phyloP scores from a whole-genome alignment of 2,888 invertebrate species.

The Rhingia campestris region DNA sequence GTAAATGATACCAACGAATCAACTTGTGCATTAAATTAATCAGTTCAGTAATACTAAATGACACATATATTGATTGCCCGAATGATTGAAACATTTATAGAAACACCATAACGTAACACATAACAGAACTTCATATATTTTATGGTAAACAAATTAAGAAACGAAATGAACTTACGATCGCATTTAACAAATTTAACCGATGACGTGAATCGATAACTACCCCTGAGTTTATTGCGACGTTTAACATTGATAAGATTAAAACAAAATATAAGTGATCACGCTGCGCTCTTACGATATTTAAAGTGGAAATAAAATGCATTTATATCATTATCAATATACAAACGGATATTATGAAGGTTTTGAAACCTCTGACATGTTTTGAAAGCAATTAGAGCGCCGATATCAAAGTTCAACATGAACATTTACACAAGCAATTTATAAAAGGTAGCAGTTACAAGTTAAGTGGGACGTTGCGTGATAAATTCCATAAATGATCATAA shows the following conservation, averaged over 20 bases:
- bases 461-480: neutral
- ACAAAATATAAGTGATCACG: too few species aligned
- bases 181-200: too few species aligned
- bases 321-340: too few species aligned
- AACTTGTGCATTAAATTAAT: neutral
- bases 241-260: too few species aligned
- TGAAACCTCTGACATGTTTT: neutral
- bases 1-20: neutral
- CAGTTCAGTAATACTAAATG: neutral
- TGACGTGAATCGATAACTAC: too few species aligned
- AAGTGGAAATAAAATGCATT: too few species aligned
- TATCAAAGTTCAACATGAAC: neutral
- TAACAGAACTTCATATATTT: neutral
- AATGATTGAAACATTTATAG: neutral
- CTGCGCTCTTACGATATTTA: too few species aligned
- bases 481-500: neutral
- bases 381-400: neutral
- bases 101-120: neutral
- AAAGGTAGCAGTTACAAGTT: neutral
- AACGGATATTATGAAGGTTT: neutral
- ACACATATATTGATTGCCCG: neutral
- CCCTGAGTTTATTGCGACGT: too few species aligned
- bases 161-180: too few species aligned
- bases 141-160: too few species aligned
- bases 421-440: neutral